Percentiles rank a stretch among this genome's conserved stretches.
Evolutionary conservation across 1,140 invertebrate species (phyloP).

Genomic region (Sinella curviseta): DNA sequence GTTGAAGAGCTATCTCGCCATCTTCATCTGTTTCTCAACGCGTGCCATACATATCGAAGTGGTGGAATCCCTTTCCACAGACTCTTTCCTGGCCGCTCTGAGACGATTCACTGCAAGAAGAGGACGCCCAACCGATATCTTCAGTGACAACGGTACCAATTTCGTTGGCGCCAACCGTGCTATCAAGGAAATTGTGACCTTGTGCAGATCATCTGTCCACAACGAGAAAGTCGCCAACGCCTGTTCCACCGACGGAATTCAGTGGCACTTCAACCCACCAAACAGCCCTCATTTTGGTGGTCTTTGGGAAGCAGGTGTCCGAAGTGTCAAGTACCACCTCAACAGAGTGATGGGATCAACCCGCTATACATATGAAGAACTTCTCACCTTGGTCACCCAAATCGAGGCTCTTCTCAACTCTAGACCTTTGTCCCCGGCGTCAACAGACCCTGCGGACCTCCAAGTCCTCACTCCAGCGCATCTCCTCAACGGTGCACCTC

Average conservation of each 20-base stretch:
- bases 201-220: not conserved
- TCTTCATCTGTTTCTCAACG: slow-evolving; percentile 45
- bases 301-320: not conserved
- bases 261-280: not conserved
- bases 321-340: not conserved
- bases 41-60: slow-evolving; percentile 50
- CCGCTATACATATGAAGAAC: not conserved
- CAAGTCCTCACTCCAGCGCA: slow-evolving; percentile 49
- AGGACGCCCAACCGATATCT: slow-evolving; percentile 51
- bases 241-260: not conserved
- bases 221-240: not conserved
- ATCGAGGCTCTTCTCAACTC: slow-evolving; percentile 53
- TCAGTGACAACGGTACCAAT: slow-evolving; percentile 55
- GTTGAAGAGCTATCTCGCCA: slow-evolving; percentile 43
- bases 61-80: slow-evolving; percentile 51
- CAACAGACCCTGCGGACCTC: slow-evolving; percentile 50
- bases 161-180: slow-evolving; percentile 52
- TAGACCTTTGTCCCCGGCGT: slow-evolving; percentile 46
- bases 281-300: not conserved
- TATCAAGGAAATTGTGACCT: slow-evolving; percentile 1
- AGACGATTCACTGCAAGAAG: slow-evolving; percentile 54
- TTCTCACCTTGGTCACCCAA: slow-evolving; percentile 42
- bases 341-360: not conserved
- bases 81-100: slow-evolving; percentile 53
- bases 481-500: slow-evolving; percentile 37